These are phyloP conservation scores for Budorcas taxicolor DNA, from an alignment of 2,113 vertebrate genomes.

Conservation along the genomic window DNA sequence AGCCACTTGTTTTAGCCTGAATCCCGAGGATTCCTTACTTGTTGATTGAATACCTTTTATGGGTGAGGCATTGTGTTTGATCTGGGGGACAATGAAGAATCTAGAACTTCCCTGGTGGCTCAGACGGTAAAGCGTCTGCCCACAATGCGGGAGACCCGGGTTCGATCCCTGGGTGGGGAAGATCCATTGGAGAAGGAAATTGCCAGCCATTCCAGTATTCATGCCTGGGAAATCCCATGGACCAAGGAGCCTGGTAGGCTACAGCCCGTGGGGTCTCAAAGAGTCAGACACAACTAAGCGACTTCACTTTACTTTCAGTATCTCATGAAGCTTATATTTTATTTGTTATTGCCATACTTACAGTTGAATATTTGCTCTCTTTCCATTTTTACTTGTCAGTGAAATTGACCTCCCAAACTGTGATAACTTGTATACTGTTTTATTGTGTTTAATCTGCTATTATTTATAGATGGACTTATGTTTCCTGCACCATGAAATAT, in stretches of 20 bases:
- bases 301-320: not conserved
- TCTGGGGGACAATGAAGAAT: not conserved
- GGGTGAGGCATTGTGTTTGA: not conserved
- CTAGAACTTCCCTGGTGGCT: not conserved
- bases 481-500: not conserved
- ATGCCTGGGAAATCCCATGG: not conserved
- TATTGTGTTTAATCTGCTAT: not conserved
- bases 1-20: not conserved
- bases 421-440: not conserved
- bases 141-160: fast-evolving
- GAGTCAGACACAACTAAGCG: fast-evolving
- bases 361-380: fast-evolving
- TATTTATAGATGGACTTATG: not conserved
- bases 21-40: not conserved
- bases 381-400: not conserved
- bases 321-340: not conserved
- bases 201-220: not conserved
- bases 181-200: not conserved
- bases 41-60: not conserved
- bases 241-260: not conserved
- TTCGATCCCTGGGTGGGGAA: fast-evolving
- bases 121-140: not conserved
- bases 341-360: not conserved
- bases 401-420: not conserved
- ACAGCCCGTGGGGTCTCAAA: not conserved